These are phyloP conservation scores for Cyphomyrmex costatus DNA, from an alignment of 1,140 invertebrate genomes.

Conservation along the genomic window DNA sequence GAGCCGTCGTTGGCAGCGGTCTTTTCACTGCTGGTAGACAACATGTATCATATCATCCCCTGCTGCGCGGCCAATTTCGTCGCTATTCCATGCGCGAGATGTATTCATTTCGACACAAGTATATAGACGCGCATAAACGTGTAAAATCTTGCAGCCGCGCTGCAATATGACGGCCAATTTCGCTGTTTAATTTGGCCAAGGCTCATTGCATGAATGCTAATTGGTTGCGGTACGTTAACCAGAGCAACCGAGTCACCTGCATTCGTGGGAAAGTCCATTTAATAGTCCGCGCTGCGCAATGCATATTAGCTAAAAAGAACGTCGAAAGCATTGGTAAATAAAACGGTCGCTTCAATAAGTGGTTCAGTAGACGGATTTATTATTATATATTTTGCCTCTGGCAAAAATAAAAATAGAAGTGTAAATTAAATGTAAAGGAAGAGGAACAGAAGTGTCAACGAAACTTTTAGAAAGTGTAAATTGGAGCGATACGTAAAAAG, in stretches of 20 bases:
- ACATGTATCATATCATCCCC: constrained; percentile 41
- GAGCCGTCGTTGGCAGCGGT: constrained; percentile 56
- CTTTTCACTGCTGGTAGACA: neutral
- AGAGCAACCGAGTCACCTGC: constrained; percentile 57
- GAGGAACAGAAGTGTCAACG: no score
- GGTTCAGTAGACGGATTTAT: neutral
- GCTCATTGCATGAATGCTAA: constrained; percentile 61
- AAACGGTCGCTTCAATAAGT: neutral
- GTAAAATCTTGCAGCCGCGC: neutral
- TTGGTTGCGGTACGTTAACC: constrained; percentile 67
- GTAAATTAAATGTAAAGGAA: no score
- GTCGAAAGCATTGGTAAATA: constrained; percentile 60
- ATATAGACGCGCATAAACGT: constrained; percentile 6
- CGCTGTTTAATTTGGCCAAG: constrained; percentile 16
- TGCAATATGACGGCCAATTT: constrained; percentile 67
- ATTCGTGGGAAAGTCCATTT: constrained; percentile 69
- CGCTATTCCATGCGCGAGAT: constrained; percentile 29
- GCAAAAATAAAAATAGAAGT: no score
- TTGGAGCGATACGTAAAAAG: no score
- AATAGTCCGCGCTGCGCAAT: constrained; percentile 32
- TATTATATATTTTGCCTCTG: neutral
- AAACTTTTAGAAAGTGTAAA: no score
- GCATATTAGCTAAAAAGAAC: constrained; percentile 31
- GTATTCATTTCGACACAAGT: constrained; percentile 24
- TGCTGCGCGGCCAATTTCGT: constrained; percentile 63